A percentile compares a stretch with the other conserved stretches of the same genome.
Evolutionary conservation across 2,113 vertebrate species (phyloP).

Genomic region (Pseudorasbora parva): DNA sequence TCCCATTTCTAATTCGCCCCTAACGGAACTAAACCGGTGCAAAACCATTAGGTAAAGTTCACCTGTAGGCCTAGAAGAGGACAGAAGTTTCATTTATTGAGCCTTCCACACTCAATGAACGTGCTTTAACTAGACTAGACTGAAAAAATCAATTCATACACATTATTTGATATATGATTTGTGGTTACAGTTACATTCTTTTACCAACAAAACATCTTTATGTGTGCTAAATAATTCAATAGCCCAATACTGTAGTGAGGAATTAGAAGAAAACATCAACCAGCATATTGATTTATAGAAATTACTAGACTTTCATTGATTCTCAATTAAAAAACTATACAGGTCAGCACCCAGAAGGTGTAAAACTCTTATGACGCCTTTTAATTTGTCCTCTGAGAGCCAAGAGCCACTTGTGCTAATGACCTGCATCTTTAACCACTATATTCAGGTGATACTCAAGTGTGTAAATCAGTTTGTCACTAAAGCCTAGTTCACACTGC

Average conservation of each 20-base stretch:
- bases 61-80: not conserved
- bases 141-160: not conserved
- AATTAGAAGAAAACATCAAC: not conserved
- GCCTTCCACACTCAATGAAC: not conserved
- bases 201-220: constrained; percentile 3
- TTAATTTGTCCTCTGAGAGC: constrained; percentile 3
- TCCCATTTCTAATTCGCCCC: not conserved
- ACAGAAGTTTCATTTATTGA: constrained; percentile 2
- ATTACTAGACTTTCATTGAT: not conserved
- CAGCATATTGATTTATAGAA: not conserved
- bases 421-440: constrained; percentile 2
- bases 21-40: not conserved
- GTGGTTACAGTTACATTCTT: not conserved
- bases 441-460: not conserved
- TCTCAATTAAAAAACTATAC: not conserved
- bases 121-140: not conserved
- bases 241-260: not conserved
- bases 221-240: too few relatives aligned
- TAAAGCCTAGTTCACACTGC: too few relatives aligned
- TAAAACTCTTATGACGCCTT: not conserved
- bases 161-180: not conserved
- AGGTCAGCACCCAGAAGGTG: not conserved
- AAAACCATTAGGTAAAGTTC: constrained; percentile 13
- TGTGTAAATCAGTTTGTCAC: not conserved
- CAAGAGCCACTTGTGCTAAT: not conserved